Evolutionary conservation across 2,888 invertebrate genomes (phyloP).

Genomic region (Caenorhabditis becei): DNA sequence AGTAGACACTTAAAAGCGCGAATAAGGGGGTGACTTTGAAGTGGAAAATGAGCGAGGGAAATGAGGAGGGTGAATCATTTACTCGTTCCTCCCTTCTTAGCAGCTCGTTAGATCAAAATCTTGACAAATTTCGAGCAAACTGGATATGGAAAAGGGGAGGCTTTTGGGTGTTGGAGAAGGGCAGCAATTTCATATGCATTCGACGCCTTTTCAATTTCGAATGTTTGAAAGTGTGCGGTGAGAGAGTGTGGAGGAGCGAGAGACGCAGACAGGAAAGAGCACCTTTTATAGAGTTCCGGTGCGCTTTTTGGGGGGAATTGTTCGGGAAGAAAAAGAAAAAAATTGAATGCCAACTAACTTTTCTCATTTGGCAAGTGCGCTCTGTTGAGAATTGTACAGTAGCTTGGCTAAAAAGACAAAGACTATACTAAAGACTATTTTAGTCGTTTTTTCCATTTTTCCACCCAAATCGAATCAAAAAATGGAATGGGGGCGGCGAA

Average conservation of each 20-base stretch:
- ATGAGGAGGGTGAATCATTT: conserved; percentile 13
- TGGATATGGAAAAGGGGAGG: too few species aligned
- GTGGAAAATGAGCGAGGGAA: conserved; percentile 6
- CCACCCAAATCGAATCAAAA: too few species aligned
- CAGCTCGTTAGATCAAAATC: conserved; percentile 13
- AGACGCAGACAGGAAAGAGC: conserved; percentile 10
- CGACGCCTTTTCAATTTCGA: conserved; percentile 17
- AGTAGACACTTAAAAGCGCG: conserved; percentile 40
- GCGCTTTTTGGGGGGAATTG: background rate
- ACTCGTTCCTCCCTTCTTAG: conserved; percentile 7
- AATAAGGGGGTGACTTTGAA: conserved; percentile 40
- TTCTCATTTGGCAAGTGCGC: too few species aligned
- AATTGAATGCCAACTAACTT: too few species aligned
- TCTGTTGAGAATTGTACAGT: too few species aligned
- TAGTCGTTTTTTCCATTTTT: too few species aligned
- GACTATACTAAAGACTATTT: too few species aligned
- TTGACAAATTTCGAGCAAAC: background rate
- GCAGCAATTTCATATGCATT: conserved; percentile 18
- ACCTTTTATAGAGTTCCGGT: conserved; percentile 19
- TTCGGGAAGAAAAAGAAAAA: background rate
- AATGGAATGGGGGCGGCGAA: too few species aligned
- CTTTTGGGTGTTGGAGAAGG: too few species aligned
- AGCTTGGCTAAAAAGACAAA: too few species aligned
- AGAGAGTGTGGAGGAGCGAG: conserved; percentile 6
- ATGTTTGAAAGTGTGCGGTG: background rate